These are phyloP conservation scores for Solenopsis fugax DNA, from an alignment of 1,140 invertebrate species.

Conservation along the genomic window DNA sequence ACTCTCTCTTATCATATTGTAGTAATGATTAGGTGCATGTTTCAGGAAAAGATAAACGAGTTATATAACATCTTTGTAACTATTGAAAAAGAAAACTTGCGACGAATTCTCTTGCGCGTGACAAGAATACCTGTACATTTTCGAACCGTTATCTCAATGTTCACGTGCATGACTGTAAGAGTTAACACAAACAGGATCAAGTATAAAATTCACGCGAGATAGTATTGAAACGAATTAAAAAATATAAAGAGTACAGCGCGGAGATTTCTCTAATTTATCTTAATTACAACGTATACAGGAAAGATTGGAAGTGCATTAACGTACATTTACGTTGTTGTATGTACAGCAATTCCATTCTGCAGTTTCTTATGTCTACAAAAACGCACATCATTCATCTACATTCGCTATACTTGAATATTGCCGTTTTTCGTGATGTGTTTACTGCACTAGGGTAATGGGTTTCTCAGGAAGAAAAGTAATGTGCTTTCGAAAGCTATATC, in stretches of 20 bases:
- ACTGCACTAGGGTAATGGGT: background rate
- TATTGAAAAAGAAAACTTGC: background rate
- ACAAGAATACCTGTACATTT: background rate
- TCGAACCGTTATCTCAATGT: background rate
- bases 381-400: slow-evolving; percentile 11
- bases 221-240: background rate
- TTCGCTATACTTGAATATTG: background rate
- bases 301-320: no score
- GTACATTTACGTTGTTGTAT: background rate
- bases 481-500: background rate
- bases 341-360: slow-evolving; percentile 2
- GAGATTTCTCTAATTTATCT: no score
- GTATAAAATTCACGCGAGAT: background rate
- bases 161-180: background rate
- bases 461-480: background rate
- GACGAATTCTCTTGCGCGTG: background rate
- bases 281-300: no score
- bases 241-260: background rate
- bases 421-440: background rate
- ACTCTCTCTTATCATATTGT: no score
- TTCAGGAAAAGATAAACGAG: no score
- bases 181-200: background rate
- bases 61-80: background rate
- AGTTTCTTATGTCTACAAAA: background rate
- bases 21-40: no score